Conservation (phyloP, 2,797 vertebrate species). For the Eulemur albifrons region DNA sequence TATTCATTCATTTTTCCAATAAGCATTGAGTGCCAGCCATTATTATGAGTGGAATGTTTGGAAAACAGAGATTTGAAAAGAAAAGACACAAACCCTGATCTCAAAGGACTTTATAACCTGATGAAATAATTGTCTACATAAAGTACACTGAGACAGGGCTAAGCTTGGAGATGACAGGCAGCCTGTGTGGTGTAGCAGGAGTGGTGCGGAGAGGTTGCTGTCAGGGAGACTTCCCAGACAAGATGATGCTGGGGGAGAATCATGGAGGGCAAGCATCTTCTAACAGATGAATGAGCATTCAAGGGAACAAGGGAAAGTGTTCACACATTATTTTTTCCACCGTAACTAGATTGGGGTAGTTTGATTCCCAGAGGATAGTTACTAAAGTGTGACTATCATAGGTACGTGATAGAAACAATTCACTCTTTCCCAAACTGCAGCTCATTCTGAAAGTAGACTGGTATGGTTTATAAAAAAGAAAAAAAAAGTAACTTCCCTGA, state of each 20-base stretch:
- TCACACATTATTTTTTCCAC: not conserved
- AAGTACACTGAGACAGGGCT: not conserved
- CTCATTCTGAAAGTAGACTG: not conserved
- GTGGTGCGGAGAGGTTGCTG: accelerated
- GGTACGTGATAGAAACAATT: not conserved
- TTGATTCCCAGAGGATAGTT: not conserved
- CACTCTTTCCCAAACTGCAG: not conserved
- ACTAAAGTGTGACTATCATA: not conserved
- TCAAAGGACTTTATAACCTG: not conserved
- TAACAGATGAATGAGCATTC: not conserved
- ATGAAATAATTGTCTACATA: not conserved
- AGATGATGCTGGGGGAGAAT: not conserved
- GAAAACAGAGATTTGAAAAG: not conserved
- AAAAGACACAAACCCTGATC: not conserved
- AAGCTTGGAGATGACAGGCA: not conserved
- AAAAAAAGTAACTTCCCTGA: not conserved
- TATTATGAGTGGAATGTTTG: not conserved
- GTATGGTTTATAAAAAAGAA: not conserved
- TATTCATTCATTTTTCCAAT: not conserved
- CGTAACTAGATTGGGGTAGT: not conserved
- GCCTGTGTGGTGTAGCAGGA: not conserved
- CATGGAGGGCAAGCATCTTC: not conserved
- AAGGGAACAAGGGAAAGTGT: not conserved
- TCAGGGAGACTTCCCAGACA: not conserved
- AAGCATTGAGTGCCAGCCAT: not conserved